Evolutionary conservation across 2,797 vertebrate genomes (phyloP).

Genomic region (Alca torda): DNA sequence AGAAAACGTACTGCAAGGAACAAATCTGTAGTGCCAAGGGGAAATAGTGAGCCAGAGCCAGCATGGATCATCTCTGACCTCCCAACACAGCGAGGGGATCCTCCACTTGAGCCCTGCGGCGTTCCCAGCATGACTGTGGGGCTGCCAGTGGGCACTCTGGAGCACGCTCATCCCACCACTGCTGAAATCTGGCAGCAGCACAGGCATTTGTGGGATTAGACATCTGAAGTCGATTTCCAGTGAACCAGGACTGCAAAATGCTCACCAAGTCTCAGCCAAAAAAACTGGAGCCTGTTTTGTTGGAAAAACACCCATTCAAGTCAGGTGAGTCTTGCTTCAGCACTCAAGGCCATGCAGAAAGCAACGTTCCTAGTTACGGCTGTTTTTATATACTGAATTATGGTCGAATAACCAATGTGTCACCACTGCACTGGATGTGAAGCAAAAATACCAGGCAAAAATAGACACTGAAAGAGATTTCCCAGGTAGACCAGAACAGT

Average conservation of each 20-base stretch:
- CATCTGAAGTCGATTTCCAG: not conserved
- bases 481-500: not conserved
- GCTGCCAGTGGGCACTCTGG: not conserved
- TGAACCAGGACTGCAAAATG: not conserved
- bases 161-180: accelerated
- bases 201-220: not conserved
- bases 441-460: constrained; percentile 4
- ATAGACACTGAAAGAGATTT: constrained; percentile 13
- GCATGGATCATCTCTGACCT: not conserved
- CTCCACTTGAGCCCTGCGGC: not conserved
- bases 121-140: not conserved
- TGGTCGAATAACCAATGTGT: not conserved
- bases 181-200: not conserved
- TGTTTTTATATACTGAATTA: constrained; percentile 17
- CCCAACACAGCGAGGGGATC: accelerated
- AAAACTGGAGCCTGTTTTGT: not conserved
- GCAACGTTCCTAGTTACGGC: not conserved
- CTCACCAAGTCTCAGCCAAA: not conserved
- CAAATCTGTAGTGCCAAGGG: not conserved
- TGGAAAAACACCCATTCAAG: not conserved
- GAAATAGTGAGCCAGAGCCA: not conserved
- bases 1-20: not conserved
- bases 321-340: constrained; percentile 12
- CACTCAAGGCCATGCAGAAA: not conserved
- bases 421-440: not conserved